Base-by-base conservation (phyloP, 37 sponge, comb jelly and placozoan genomes). In the Halichondria panicea region DNA sequence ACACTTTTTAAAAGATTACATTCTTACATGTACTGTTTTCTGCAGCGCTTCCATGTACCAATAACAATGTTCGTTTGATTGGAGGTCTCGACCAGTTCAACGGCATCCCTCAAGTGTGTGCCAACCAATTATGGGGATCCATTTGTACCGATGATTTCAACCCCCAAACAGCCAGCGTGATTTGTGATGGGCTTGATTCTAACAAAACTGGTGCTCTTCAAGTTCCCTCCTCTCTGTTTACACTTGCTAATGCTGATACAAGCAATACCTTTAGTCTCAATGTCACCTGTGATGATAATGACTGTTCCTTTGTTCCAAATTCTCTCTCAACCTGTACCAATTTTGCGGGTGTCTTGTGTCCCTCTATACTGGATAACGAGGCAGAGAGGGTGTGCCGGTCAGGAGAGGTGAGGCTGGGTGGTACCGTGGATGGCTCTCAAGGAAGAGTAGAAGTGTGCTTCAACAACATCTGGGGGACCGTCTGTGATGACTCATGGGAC, bases 401-500 rank as follows among this genome's bases (percentile, higher is more conserved):
- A 5, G 77, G 77, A 32, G 9, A 3, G 1, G n/a, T 64, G 18
- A 63, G 66, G n/a, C 55, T 76, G 55, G 24, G 28, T 21, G 77
- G 77, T 34, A 40, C 56, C 24, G 19, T 9, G 6, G 8, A 18
- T 30, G 1, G 38, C 2, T 3, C 45, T 0, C 54, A 76, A 55
- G 77, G 77, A 48, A 45, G 65, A 53, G 38, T 76, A 15, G 77
- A 76, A 28, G 55, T 76, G 24, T 76, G 77, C 33, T 4, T 76
- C 55, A 65, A 76, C 64, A 63, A 76, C 36, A 37, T 54, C 54
- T 76, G 77, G 77, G 77, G 77, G 39, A 76, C 77, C 27, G 40
- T 76, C 33, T 76, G 77, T 76, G 77, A 76, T 30, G 77, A 76
- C 50, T 76, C 77, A 32, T 76, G 64, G 66, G 63, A 76, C 52